Evolutionary conservation across 2,888 invertebrate species (phyloP).

Genomic region (Spodoptera exigua): DNA sequence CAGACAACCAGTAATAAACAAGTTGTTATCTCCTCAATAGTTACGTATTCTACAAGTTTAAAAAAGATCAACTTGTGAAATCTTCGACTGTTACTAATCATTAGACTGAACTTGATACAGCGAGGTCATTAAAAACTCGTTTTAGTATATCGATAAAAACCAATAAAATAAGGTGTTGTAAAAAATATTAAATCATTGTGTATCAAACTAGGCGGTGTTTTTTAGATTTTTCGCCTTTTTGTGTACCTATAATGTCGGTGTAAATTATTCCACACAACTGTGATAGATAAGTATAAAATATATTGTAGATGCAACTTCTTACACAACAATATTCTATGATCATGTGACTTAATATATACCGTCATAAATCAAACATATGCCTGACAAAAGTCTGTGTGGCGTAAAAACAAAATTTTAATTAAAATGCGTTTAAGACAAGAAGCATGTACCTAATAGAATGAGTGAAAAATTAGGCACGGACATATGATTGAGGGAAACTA

Average conservation of each 20-base stretch:
- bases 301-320: background rate
- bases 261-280: background rate
- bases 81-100: constrained; percentile 25
- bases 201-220: background rate
- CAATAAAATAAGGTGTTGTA: constrained; percentile 7
- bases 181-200: constrained; percentile 10
- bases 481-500: too few relatives aligned
- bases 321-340: background rate
- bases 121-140: constrained; percentile 31
- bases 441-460: too few relatives aligned
- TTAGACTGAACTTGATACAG: constrained; percentile 15
- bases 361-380: too few relatives aligned
- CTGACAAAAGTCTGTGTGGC: too few relatives aligned
- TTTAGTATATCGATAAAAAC: constrained; percentile 13
- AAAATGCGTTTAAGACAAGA: too few relatives aligned
- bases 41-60: constrained; percentile 44
- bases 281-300: background rate
- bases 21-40: constrained; percentile 50
- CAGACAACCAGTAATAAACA: constrained; percentile 50
- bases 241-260: background rate
- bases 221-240: background rate
- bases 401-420: too few relatives aligned
- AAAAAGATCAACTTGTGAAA: constrained; percentile 45
- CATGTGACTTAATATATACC: too few relatives aligned
- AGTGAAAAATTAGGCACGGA: too few relatives aligned